Conservation (phyloP, 2,888 invertebrate species). For the Pseudoips prasinana region DNA sequence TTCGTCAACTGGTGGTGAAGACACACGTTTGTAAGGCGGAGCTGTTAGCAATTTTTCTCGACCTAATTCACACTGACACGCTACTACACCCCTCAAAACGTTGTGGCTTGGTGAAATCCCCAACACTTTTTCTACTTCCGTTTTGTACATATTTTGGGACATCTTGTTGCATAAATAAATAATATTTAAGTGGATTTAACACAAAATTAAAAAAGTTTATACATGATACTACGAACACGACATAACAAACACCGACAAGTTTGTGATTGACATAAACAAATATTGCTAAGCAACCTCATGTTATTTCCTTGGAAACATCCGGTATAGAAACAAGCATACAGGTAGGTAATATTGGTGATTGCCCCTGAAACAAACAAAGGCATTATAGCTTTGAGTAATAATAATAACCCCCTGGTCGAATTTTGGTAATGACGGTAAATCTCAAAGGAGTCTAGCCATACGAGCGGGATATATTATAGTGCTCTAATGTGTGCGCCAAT, state of each 20-base stretch:
- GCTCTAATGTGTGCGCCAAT: too few species aligned
- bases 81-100: conserved; percentile 46
- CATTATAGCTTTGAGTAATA: too few species aligned
- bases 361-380: too few species aligned
- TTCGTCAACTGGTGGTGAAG: conserved; percentile 43
- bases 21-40: conserved; percentile 57
- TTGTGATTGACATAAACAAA: conserved; percentile 33
- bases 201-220: conserved; percentile 16
- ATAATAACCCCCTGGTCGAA: too few species aligned
- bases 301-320: conserved; percentile 3
- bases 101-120: conserved; percentile 52
- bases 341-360: too few species aligned
- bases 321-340: too few species aligned
- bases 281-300: conserved; percentile 42
- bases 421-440: too few species aligned
- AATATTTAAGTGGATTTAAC: conserved; percentile 4
- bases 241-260: conserved; percentile 27
- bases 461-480: too few species aligned
- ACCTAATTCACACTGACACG: conserved; percentile 71
- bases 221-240: conserved; percentile 12
- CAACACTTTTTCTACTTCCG: conserved; percentile 43
- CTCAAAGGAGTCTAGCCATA: too few species aligned
- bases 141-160: conserved; percentile 23
- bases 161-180: conserved; percentile 1
- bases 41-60: conserved; percentile 72